Conservation (phyloP, 2,113 vertebrate species). For the Clarias gariepinus region DNA sequence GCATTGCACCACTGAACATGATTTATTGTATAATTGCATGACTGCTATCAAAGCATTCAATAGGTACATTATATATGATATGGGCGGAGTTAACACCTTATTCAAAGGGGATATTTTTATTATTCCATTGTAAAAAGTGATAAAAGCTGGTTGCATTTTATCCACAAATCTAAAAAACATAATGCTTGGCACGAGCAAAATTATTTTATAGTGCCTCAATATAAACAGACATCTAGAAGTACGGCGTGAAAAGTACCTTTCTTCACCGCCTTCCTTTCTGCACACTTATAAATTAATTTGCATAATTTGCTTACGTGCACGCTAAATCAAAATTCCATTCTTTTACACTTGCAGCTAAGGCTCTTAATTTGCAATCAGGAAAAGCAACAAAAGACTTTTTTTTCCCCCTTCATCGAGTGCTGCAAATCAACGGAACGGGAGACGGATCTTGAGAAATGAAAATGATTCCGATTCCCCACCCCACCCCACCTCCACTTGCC, state of each 20-base stretch:
- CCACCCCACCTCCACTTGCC: slow-evolving; percentile 22
- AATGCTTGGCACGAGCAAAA: neutral
- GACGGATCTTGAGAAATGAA: slow-evolving; percentile 85
- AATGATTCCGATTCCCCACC: slow-evolving; percentile 80
- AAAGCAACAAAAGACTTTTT: slow-evolving; percentile 83
- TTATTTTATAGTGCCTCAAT: neutral
- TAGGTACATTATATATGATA: neutral
- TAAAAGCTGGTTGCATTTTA: neutral
- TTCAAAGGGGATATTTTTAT: neutral
- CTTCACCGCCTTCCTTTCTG: slow-evolving; percentile 27
- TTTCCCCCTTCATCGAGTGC: slow-evolving; percentile 71
- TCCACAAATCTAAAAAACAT: neutral
- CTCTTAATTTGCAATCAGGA: slow-evolving; percentile 81
- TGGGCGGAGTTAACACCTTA: neutral
- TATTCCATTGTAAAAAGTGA: neutral
- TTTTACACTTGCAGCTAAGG: slow-evolving; percentile 59
- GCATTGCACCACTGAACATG: neutral
- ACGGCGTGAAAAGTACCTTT: slow-evolving; percentile 12
- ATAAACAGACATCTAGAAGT: slow-evolving; percentile 25
- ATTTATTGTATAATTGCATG: neutral
- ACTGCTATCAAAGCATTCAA: neutral
- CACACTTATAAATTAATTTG: slow-evolving; percentile 52
- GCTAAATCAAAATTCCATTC: slow-evolving; percentile 58
- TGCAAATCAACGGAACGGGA: slow-evolving; percentile 88
- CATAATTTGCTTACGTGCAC: slow-evolving; percentile 58